These are phyloP conservation scores for Tenualosa thibaudeaui DNA, from an alignment of 2,797 vertebrate species.

Conservation along the genomic window DNA sequence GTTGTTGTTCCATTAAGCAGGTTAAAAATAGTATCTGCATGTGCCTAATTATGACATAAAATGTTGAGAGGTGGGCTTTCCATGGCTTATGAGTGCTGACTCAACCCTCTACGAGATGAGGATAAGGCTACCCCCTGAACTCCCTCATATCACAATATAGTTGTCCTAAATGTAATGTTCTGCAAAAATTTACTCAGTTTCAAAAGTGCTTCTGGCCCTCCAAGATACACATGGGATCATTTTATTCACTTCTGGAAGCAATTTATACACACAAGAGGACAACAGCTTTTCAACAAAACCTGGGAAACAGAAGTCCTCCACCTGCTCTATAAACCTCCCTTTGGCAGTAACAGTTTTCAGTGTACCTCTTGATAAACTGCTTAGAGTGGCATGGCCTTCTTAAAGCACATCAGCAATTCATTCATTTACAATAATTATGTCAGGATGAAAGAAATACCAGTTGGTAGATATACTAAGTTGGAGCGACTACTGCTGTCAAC, in stretches of 20 bases:
- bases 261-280: slow-evolving; percentile 73
- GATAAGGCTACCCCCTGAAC: slow-evolving; percentile 68
- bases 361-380: slow-evolving; percentile 37
- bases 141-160: slow-evolving; percentile 71
- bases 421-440: slow-evolving; percentile 54
- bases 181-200: slow-evolving; percentile 75
- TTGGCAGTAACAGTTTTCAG: slow-evolving; percentile 7
- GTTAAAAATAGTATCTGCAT: not conserved
- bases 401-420: slow-evolving; percentile 69
- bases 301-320: slow-evolving; percentile 69
- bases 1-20: not conserved
- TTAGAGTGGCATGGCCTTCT: slow-evolving; percentile 47
- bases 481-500: slow-evolving; percentile 76
- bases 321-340: slow-evolving; percentile 69
- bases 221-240: slow-evolving; percentile 77
- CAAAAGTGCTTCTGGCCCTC: slow-evolving; percentile 63
- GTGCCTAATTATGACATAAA: not conserved
- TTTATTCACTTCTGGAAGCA: slow-evolving; percentile 79
- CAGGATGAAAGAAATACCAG: slow-evolving; percentile 58
- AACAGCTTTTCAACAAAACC: slow-evolving; percentile 61
- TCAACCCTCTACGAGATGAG: slow-evolving; percentile 58
- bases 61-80: not conserved
- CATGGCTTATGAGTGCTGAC: not conserved
- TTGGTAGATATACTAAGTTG: slow-evolving; percentile 65
- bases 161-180: slow-evolving; percentile 78